Evolutionary conservation across 2,888 invertebrate genomes (phyloP), one percentile per base, ranked within the genome.

Genomic region (Biston stratarius): DNA sequence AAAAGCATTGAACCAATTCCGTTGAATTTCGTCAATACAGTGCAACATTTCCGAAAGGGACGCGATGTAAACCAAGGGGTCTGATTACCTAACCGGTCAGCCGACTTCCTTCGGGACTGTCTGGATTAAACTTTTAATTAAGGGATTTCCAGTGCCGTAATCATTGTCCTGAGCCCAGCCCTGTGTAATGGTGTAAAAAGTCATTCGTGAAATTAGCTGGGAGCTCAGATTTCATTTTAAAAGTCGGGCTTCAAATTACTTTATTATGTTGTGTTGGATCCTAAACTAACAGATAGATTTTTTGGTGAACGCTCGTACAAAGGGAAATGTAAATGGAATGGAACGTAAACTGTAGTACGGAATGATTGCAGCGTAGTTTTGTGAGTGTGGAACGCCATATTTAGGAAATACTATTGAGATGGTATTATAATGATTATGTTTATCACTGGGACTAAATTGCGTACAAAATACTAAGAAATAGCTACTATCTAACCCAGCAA

Each of bases 41-140:
- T 38, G 6, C 38, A 9, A 38, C 9, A 9, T 38, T 38, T 38
- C 38, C 5, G 58, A 62, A 66, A 24, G 38, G 12, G 15, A 51
- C 8, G 64, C 51, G 72, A 53, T 57, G 15, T 10, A 57, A 67
- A 38, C 38, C 48, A 64, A 77, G 74, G 70, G 36, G 78, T 73
- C 72, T 14, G 7, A 44, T 73, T 78, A 83, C 59, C 79, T 64
- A 51, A 72, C 75, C 77, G 83, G 82, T 76, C 83, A 82, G 70
- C 65, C 68, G 67, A 76, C 77, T 80, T 83, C 84, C 81, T 83
- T 75, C 71, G 79, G 84, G 84, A 84, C 86, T 83, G 83, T 74
- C 72, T 77, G 84, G 84, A 85, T 86, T 84, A 84, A 89, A 89
- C 83, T 90, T 90, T 87, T 89, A 89, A 90, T 89, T 89, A 87